Percentiles rank a stretch among this genome's conserved stretches.
phyloP scores from a whole-genome alignment of 1,140 invertebrate genomes.

The Atta cephalotes region DNA sequence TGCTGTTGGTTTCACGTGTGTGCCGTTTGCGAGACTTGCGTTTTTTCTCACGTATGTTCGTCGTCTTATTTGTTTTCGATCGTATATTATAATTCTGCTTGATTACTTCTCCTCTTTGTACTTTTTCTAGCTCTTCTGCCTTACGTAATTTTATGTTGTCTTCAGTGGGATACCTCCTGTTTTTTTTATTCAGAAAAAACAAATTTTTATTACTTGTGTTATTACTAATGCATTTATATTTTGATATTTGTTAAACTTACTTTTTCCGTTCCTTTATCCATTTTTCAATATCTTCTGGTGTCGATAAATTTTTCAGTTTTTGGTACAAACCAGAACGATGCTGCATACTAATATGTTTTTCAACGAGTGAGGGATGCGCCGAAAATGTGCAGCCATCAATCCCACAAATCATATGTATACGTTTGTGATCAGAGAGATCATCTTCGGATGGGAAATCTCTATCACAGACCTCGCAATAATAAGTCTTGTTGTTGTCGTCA shows the following conservation, averaged over 20 bases:
- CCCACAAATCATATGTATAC: conserved; percentile 91
- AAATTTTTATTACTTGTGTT: neutral
- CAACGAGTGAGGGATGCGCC: conserved; percentile 92
- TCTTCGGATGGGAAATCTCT: conserved; percentile 88
- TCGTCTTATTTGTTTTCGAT: conserved; percentile 45
- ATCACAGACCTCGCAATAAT: conserved; percentile 92
- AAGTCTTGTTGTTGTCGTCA: conserved; percentile 61
- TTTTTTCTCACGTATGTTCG: conserved; percentile 58
- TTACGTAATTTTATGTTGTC: conserved; percentile 90
- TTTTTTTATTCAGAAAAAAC: conserved; percentile 35
- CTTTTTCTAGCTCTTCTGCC: conserved; percentile 88
- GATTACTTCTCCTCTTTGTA: conserved; percentile 90
- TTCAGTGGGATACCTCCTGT: conserved; percentile 89
- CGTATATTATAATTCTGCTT: conserved; percentile 77
- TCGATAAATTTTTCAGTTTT: conserved; percentile 90
- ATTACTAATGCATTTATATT: neutral
- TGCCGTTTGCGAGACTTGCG: conserved; percentile 61
- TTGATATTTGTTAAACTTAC: conserved; percentile 75
- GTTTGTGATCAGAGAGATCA: conserved; percentile 88
- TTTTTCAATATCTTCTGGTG: conserved; percentile 92
- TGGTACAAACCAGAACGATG: conserved; percentile 92
- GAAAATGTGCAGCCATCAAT: conserved; percentile 93
- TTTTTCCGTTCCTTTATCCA: conserved; percentile 93
- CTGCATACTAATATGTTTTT: conserved; percentile 93
- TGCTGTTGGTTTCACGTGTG: neutral